Evolutionary conservation across 2,113 vertebrate genomes (phyloP), one percentile per base, ranked within the genome.

Genomic region (Propithecus coquereli): DNA sequence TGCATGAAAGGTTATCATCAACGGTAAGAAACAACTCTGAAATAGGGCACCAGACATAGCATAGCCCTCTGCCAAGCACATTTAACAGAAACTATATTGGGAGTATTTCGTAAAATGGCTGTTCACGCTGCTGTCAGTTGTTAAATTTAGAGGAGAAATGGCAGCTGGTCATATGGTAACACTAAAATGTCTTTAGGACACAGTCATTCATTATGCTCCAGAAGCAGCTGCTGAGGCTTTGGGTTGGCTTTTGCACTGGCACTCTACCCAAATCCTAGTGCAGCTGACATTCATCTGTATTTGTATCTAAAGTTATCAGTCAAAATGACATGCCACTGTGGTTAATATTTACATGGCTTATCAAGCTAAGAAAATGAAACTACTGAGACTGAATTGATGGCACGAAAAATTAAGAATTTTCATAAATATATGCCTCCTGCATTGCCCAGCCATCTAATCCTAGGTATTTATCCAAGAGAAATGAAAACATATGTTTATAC

Each of bases 91-190:
- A 73, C 45, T 65, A 54, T 57, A 50, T 27, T 16, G 43, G 65
- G 73, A 71, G 6, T 40, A 85, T 90, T 65, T 90, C 2, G 13
- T 82, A 54, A 87, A 87, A 77, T 17, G 45, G 13, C 45, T 79
- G 65, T 34, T 87, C 9, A 20, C 47, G 73, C 25, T 92, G 84
- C 61, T 94, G 6, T 57, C n/a, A 23, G 20, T 30, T 81, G 43
- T 76, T 87, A 94, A 90, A 83, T 95, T 95, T 92, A 57, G 68
- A 83, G 74, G 37, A 91, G 71, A 82, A 89, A 73, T 18, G 87
- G 76, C 89, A 94, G 86, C 54, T 84, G 91, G 54, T 70, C 80
- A 43, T 57, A 45, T 23, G 34, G 54, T 57, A 76, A 65, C 54
- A 77, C 14, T 47, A 43, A 94, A 92, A 65, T n/a, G 12, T 81